Evolutionary conservation across 2,797 vertebrate genomes (phyloP), one percentile per base, ranked within the genome.

Genomic region (Pterois miles): DNA sequence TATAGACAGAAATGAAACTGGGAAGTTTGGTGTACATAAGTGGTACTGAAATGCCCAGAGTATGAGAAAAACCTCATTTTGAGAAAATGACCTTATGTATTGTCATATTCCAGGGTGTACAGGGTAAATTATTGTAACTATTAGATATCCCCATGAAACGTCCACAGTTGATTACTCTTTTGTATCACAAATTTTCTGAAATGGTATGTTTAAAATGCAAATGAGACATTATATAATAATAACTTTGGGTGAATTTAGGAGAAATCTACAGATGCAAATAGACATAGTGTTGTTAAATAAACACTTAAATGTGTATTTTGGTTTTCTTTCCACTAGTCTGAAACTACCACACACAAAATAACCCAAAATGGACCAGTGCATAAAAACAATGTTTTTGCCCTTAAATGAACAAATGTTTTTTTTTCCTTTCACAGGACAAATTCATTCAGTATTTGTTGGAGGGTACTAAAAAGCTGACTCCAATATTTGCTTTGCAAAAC

Each of bases 401-500:
- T 70, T 16, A 23, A 58, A 69, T 65, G 2, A 43, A 4, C 27
- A 0, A 46, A 31, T 78, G 1, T 23, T 48, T 48, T 31, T 31
- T 53, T 43, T 46, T 20, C 12, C 46, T 60, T 65, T 70, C 16
- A 53, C 82, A 94, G 93, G 23, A 80, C 8, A 2, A 4, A 0
- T 89, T 91, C 31, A 79, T 92, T n/a, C 0, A 8, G 0, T 1
- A 48, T 68, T 80, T 94, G 71, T 31, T 82, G 23, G 0, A 0
- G 0, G 65, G 20, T 5, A 72, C 82, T 1, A 1, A 56, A 27
- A 0, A 0, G 0, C 11, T 93, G 57, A 5, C 1, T 1, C 0
- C 1, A n/a, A 0, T 0, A 0, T 27, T 63, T 53, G 56, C 48
- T n/a, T 2, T 22, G 9, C 0, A 4, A 25, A 22, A 84, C 57